Conservation (phyloP, 2,113 vertebrate genomes). For the Heliornis fulica region DNA sequence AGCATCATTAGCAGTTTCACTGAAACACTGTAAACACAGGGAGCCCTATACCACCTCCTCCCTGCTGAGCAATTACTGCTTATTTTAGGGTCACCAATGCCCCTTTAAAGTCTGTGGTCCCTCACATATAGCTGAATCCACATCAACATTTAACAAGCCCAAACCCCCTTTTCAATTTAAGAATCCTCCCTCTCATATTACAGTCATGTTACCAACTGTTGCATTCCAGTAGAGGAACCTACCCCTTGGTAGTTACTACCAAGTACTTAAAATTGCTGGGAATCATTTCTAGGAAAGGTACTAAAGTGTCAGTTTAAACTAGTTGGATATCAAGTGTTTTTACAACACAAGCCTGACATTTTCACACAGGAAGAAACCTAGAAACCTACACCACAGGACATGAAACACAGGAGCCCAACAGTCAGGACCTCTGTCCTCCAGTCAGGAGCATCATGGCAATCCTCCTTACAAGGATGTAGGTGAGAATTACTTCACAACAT, state of each 20-base stretch:
- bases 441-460: not conserved
- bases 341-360: not conserved
- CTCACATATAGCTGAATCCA: not conserved
- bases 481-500: not conserved
- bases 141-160: not conserved
- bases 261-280: not conserved
- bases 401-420: not conserved
- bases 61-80: accelerated
- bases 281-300: not conserved
- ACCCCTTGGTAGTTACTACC: not conserved
- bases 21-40: not conserved
- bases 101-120: not conserved
- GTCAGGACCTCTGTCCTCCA: not conserved
- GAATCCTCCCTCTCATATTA: not conserved
- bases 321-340: not conserved
- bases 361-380: not conserved
- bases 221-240: not conserved
- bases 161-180: not conserved
- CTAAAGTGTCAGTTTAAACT: not conserved
- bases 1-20: too few relatives aligned
- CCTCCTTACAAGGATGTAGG: not conserved
- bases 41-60: not conserved
- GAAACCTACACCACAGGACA: not conserved
- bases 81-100: not conserved
- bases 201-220: not conserved